These are phyloP conservation scores for Aporophyla lueneburgensis DNA, from an alignment of 2,888 invertebrate genomes.

Conservation along the genomic window DNA sequence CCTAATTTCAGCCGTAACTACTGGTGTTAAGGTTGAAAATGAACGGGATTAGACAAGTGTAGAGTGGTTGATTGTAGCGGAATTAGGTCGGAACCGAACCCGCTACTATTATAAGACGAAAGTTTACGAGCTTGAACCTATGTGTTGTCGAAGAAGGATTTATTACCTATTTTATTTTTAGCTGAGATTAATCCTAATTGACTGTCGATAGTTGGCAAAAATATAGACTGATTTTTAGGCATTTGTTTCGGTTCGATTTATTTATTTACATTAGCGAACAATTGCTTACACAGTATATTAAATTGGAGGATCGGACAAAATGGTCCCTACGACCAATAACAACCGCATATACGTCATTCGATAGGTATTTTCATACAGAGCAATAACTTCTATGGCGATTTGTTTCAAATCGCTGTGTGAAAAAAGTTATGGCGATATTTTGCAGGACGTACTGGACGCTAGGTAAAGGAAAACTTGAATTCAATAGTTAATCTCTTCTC, in stretches of 20 bases:
- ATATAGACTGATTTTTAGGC: neutral
- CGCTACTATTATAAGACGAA: slow-evolving; percentile 65
- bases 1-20: slow-evolving; percentile 58
- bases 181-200: neutral
- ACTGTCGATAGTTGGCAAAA: neutral
- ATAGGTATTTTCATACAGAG: too few relatives aligned
- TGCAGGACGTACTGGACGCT: too few relatives aligned
- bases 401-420: too few relatives aligned
- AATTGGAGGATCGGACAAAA: too few relatives aligned
- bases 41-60: slow-evolving; percentile 18
- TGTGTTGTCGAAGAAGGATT: slow-evolving; percentile 21
- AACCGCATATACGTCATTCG: too few relatives aligned
- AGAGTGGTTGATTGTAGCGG: slow-evolving; percentile 64
- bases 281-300: too few relatives aligned
- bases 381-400: too few relatives aligned
- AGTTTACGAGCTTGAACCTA: slow-evolving; percentile 49
- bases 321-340: too few relatives aligned
- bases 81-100: slow-evolving; percentile 80
- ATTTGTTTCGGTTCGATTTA: neutral
- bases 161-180: neutral
- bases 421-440: too few relatives aligned
- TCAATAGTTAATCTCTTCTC: too few relatives aligned
- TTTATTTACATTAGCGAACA: too few relatives aligned
- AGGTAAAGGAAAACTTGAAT: too few relatives aligned
- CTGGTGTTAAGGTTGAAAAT: slow-evolving; percentile 57